Percentiles rank a stretch among this genome's conserved stretches.
Conservation (phyloP, 1,140 invertebrate genomes). For the Drosophila carrolli region DNA sequence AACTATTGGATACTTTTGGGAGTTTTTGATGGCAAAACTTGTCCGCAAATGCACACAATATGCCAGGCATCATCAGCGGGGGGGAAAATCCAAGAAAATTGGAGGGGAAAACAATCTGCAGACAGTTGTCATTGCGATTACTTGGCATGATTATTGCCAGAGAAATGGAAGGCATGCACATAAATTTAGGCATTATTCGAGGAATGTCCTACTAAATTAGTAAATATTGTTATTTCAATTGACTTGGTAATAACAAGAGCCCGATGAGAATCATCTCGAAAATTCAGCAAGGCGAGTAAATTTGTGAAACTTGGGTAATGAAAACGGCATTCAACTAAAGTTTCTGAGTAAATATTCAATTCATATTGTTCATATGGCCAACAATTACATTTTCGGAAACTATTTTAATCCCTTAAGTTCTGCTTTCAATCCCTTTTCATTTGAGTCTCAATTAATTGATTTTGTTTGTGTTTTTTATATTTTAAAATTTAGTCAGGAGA, state of each 20-base stretch:
- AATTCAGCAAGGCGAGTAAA: background rate
- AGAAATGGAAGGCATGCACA: conserved; percentile 2
- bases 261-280: background rate
- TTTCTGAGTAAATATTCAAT: too few species aligned
- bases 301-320: too few species aligned
- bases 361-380: too few species aligned
- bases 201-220: conserved; percentile 15
- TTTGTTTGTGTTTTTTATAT: background rate
- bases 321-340: background rate
- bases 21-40: conserved; percentile 71
- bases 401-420: too few species aligned
- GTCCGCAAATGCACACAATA: conserved; percentile 35
- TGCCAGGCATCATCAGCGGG: conserved; percentile 31
- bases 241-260: background rate
- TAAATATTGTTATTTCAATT: conserved; percentile 23
- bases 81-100: background rate
- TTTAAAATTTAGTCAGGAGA: background rate
- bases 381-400: too few species aligned
- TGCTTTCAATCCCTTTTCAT: too few species aligned
- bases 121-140: conserved; percentile 50
- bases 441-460: too few species aligned
- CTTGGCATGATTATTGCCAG: conserved; percentile 29
- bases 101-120: conserved; percentile 16
- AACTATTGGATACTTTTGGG: conserved; percentile 76
- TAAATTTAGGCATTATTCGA: conserved; percentile 4